Percentiles rank a stretch among this genome's conserved stretches.
Evolutionary conservation across 1,140 invertebrate genomes (phyloP).

Genomic region (Drosophila serrata): DNA sequence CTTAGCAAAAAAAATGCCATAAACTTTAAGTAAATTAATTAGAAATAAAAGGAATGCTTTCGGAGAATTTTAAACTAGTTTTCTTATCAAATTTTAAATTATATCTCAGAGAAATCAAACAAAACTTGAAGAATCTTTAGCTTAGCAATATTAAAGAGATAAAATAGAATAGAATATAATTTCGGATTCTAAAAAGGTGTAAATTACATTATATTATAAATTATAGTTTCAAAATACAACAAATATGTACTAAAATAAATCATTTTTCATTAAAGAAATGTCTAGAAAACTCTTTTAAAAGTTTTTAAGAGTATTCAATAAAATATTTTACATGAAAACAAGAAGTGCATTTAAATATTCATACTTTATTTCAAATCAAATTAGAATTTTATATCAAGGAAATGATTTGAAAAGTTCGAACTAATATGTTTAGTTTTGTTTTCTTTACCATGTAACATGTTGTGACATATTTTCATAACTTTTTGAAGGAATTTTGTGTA

Average conservation of each 20-base stretch:
- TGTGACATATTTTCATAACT: not conserved
- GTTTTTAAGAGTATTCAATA: too few relatives aligned
- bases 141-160: not conserved
- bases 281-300: not conserved
- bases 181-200: not conserved
- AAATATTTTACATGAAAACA: too few relatives aligned
- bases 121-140: not conserved
- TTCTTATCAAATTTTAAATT: not conserved
- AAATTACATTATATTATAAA: too few relatives aligned
- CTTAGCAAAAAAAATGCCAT: slow-evolving; percentile 1
- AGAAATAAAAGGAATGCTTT: too few relatives aligned
- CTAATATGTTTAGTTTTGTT: not conserved
- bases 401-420: not conserved
- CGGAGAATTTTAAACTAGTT: not conserved
- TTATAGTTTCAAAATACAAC: not conserved
- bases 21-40: not conserved
- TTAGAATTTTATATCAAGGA: not conserved
- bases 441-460: not conserved
- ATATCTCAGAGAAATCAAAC: not conserved
- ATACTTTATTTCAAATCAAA: too few relatives aligned
- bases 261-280: not conserved
- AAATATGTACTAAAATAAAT: not conserved
- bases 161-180: too few relatives aligned
- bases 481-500: not conserved
- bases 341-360: too few relatives aligned